phyloP scores from a whole-genome alignment of 2,797 vertebrate species.

The Sylvilagus floridanus region DNA sequence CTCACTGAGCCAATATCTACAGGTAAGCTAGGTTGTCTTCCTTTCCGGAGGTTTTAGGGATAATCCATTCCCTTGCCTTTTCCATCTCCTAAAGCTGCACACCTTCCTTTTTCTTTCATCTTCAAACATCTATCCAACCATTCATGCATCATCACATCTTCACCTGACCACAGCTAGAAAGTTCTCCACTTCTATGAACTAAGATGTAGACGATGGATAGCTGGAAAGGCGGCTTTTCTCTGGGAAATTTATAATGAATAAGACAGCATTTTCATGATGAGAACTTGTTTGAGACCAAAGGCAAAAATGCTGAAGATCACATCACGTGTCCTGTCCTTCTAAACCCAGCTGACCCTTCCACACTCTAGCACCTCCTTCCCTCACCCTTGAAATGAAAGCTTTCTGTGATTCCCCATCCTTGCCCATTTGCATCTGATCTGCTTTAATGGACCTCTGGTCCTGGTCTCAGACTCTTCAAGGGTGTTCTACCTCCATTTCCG shows the following conservation, averaged over 20 bases:
- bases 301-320: not conserved
- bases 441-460: not conserved
- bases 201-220: not conserved
- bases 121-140: not conserved
- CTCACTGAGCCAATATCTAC: not conserved
- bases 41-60: not conserved
- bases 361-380: not conserved
- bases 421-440: not conserved
- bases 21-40: not conserved
- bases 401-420: not conserved
- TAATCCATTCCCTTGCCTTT: not conserved
- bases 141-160: not conserved
- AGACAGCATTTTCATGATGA: constrained; percentile 17
- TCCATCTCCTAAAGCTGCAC: not conserved
- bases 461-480: not conserved
- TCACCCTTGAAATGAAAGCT: not conserved
- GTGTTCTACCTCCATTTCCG: not conserved
- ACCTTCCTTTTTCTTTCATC: not conserved
- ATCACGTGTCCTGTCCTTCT: not conserved
- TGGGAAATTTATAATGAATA: constrained; percentile 25
- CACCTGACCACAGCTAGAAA: not conserved
- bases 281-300: not conserved
- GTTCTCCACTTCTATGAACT: constrained; percentile 12
- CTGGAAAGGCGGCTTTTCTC: not conserved
- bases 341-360: not conserved